A percentile compares a stretch with the other conserved stretches of the same genome.
Conservation (phyloP, 2,888 invertebrate species). For the Chymomyza fuscimana region DNA sequence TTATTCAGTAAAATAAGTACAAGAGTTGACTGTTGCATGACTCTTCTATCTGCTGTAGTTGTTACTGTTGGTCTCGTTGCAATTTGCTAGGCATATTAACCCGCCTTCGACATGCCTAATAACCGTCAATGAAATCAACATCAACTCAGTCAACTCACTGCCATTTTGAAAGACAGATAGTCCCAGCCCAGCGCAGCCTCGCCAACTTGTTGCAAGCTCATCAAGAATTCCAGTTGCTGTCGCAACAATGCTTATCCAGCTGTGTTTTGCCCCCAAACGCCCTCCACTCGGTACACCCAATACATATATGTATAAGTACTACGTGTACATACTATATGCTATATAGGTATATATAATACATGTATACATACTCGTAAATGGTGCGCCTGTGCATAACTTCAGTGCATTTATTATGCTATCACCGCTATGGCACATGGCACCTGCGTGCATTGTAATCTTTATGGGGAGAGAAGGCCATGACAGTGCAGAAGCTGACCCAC, state of each 20-base stretch:
- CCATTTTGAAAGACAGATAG: background rate
- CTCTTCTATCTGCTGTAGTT: conserved; percentile 27
- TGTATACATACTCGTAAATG: background rate
- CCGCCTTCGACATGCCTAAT: conserved; percentile 73
- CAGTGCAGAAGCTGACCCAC: conserved; percentile 31
- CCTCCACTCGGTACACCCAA: background rate
- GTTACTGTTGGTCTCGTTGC: conserved; percentile 14
- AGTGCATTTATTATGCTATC: background rate
- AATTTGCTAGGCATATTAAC: conserved; percentile 57
- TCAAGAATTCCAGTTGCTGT: conserved; percentile 19
- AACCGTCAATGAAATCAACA: conserved; percentile 70
- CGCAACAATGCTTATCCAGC: background rate
- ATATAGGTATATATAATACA: background rate
- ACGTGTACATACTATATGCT: background rate
- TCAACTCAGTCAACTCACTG: conserved; percentile 26
- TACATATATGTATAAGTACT: background rate
- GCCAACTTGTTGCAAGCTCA: conserved; percentile 11
- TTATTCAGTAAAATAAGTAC: conserved; percentile 21
- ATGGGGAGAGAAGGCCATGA: conserved; percentile 13
- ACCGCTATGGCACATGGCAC: background rate
- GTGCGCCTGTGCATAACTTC: conserved; percentile 2
- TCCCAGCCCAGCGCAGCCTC: conserved; percentile 9
- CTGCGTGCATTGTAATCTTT: conserved; percentile 17
- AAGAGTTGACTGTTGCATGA: conserved; percentile 7
- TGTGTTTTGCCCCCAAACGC: background rate